phyloP scores from a whole-genome alignment of 2,113 vertebrate genomes.

The Trematocara nigrifrons region DNA sequence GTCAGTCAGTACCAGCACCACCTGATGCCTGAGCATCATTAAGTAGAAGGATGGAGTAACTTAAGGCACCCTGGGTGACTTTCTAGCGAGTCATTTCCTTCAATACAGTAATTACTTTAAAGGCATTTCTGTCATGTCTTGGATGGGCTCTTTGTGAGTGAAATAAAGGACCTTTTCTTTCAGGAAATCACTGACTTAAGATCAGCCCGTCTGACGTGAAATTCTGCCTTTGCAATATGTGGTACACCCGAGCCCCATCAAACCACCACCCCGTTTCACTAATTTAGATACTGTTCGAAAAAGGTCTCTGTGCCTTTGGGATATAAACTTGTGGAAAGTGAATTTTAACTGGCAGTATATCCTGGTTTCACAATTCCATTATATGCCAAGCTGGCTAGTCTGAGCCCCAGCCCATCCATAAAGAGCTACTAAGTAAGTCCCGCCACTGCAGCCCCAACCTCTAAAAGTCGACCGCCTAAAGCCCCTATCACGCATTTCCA shows the following conservation, averaged over 20 bases:
- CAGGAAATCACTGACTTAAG: conserved; percentile 34
- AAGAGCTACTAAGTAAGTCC: conserved; percentile 70
- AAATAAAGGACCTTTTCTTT: conserved; percentile 48
- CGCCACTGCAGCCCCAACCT: conserved; percentile 59
- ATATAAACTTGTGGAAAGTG: conserved; percentile 53
- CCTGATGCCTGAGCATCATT: conserved; percentile 76
- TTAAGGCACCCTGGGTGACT: conserved; percentile 27
- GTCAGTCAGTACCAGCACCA: conserved; percentile 76
- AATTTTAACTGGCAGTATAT: conserved; percentile 55
- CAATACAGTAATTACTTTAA: conserved; percentile 54
- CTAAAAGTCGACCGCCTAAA: conserved; percentile 71
- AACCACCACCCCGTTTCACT: conserved; percentile 41
- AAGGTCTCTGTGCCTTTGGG: conserved; percentile 44
- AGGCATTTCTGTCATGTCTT: conserved; percentile 36
- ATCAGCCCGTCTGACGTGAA: conserved; percentile 30
- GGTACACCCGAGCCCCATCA: not conserved
- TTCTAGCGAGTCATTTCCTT: conserved; percentile 19
- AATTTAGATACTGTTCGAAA: conserved; percentile 50
- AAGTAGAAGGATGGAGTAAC: conserved; percentile 28
- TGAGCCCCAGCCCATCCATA: conserved; percentile 55
- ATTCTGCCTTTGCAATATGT: conserved; percentile 32
- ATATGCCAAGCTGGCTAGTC: conserved; percentile 59
- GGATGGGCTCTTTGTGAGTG: conserved; percentile 41
- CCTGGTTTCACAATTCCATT: conserved; percentile 63
- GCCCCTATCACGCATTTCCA: conserved; percentile 82